These are phyloP conservation scores for Linnaemya tessellans DNA, from an alignment of 2,888 invertebrate genomes.

Conservation along the genomic window DNA sequence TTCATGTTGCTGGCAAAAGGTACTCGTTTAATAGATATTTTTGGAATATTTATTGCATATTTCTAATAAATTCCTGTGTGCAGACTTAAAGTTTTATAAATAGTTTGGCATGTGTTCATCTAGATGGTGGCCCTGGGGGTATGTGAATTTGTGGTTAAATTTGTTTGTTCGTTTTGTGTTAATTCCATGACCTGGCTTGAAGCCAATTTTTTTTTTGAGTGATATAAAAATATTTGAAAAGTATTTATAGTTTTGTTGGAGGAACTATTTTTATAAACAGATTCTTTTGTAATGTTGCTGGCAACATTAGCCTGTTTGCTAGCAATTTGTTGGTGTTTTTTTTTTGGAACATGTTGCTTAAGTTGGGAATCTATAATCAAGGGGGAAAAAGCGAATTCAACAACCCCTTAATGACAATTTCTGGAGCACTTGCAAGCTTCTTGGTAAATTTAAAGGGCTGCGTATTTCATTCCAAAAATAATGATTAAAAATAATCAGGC, in stretches of 20 bases:
- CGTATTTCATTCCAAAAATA: too few relatives aligned
- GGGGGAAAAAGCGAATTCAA: too few relatives aligned
- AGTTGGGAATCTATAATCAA: too few relatives aligned
- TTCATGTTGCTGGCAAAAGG: not conserved
- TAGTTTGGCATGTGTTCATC: slow-evolving; percentile 28
- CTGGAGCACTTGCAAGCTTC: too few relatives aligned
- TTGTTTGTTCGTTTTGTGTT: slow-evolving; percentile 42
- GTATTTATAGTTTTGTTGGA: slow-evolving; percentile 38
- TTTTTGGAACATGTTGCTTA: not conserved
- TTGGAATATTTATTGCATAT: not conserved
- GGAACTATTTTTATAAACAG: not conserved
- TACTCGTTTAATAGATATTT: not conserved
- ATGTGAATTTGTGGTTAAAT: slow-evolving; percentile 31
- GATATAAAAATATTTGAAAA: slow-evolving; percentile 45
- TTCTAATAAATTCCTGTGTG: slow-evolving; percentile 46
- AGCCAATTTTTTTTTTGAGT: slow-evolving; percentile 42
- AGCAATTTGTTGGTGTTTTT: too few relatives aligned
- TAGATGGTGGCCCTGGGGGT: slow-evolving; percentile 44
- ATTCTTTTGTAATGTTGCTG: slow-evolving; percentile 38
- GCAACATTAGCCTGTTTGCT: slow-evolving; percentile 34
- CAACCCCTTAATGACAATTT: too few relatives aligned
- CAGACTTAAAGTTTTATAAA: slow-evolving; percentile 44
- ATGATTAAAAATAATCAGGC: too few relatives aligned
- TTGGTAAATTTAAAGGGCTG: too few relatives aligned
- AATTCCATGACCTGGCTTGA: slow-evolving; percentile 61